Conservation (phyloP, 2,797 vertebrate species). For the Cuculus canorus region DNA sequence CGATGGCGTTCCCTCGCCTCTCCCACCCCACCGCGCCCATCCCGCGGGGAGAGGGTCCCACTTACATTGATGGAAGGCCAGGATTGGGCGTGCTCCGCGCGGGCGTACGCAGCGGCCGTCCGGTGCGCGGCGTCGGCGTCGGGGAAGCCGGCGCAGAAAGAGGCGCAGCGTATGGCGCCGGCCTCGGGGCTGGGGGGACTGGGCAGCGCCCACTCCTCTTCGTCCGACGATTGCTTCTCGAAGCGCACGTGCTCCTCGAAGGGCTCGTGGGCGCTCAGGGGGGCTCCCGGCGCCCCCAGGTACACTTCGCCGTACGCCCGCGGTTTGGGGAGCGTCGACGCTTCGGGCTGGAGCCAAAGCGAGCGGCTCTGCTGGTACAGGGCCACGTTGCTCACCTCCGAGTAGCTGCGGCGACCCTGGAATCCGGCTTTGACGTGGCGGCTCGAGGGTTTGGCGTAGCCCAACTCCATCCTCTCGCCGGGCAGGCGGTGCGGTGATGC, state of each 20-base stretch:
- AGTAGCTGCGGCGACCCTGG: constrained; percentile 95
- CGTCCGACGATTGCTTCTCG: constrained; percentile 93
- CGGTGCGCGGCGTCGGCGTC: constrained; percentile 82
- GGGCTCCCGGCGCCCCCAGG: constrained; percentile 70
- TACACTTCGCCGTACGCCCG: constrained; percentile 89
- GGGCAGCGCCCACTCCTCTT: constrained; percentile 91
- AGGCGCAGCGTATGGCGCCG: constrained; percentile 87
- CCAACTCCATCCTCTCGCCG: constrained; percentile 83
- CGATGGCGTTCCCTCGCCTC: too few relatives aligned
- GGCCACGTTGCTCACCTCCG: constrained; percentile 90
- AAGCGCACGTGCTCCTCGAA: constrained; percentile 89
- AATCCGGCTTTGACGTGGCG: constrained; percentile 94
- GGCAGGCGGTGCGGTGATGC: constrained; percentile 84
- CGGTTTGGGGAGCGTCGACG: constrained; percentile 92
- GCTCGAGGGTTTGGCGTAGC: constrained; percentile 87
- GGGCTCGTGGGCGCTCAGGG: constrained; percentile 78
- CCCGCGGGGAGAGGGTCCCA: background rate
- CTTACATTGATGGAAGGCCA: constrained; percentile 99
- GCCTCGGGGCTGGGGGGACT: constrained; percentile 87
- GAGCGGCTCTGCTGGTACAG: constrained; percentile 87
- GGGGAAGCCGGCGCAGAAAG: constrained; percentile 92
- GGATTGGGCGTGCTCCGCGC: constrained; percentile 94
- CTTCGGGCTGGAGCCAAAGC: constrained; percentile 88
- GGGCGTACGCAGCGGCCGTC: constrained; percentile 85
- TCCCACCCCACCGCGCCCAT: background rate